Evolutionary conservation across 2,888 invertebrate genomes (phyloP).

Genomic region (Microplitis deprimator): DNA sequence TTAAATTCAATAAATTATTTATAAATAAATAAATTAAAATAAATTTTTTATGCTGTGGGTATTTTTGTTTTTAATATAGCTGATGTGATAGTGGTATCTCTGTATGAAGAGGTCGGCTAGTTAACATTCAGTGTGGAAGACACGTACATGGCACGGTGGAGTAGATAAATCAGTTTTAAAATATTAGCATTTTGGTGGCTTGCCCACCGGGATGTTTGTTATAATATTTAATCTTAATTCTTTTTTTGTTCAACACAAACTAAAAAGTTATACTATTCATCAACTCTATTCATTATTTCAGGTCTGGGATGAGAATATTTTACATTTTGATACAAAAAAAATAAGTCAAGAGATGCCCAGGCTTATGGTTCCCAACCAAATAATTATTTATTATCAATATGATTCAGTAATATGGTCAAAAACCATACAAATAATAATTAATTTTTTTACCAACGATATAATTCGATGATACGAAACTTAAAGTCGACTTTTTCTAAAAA

Average conservation of each 20-base stretch:
- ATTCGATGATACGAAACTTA: too few species aligned
- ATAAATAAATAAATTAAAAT: neutral
- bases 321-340: neutral
- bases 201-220: constrained; percentile 1
- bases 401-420: too few species aligned
- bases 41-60: neutral
- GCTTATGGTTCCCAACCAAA: neutral
- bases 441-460: too few species aligned
- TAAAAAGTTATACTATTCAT: neutral
- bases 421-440: too few species aligned
- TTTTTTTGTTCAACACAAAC: constrained; percentile 21
- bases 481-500: too few species aligned
- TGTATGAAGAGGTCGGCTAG: constrained; percentile 20
- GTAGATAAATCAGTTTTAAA: constrained; percentile 49
- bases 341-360: neutral
- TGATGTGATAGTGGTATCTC: constrained; percentile 9
- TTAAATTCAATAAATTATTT: too few species aligned
- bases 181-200: constrained; percentile 47
- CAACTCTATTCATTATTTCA: neutral
- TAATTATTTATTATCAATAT: too few species aligned
- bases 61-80: neutral
- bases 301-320: neutral
- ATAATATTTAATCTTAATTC: constrained; percentile 38
- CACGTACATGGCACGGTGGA: constrained; percentile 47
- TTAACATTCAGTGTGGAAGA: constrained; percentile 46